Conservation (phyloP, 2,888 invertebrate species). For the Caenorhabditis uteleia region DNA sequence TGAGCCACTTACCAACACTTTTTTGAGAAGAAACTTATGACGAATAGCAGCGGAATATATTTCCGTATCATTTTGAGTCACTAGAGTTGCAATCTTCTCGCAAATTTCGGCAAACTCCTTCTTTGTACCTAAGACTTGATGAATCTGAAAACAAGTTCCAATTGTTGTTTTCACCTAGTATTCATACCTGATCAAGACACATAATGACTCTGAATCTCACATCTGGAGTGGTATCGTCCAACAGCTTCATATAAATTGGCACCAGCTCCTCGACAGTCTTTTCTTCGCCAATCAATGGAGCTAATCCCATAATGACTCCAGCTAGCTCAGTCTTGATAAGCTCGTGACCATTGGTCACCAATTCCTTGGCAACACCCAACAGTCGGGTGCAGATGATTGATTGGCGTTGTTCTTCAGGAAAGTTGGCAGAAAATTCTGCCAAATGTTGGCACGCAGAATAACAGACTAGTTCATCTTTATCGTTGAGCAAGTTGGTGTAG, state of each 20-base stretch:
- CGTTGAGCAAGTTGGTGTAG: conserved; percentile 86
- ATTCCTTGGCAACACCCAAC: conserved; percentile 93
- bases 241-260: conserved; percentile 91
- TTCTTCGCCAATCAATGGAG: conserved; percentile 93
- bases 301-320: conserved; percentile 98
- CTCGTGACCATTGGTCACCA: conserved; percentile 89
- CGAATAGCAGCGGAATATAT: conserved; percentile 95
- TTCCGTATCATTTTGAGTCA: too few relatives aligned
- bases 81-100: too few relatives aligned
- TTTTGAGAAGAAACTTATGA: conserved; percentile 92
- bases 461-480: conserved; percentile 96
- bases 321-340: conserved; percentile 98
- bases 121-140: conserved; percentile 73
- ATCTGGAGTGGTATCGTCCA: conserved; percentile 98
- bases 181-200: conserved; percentile 85
- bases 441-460: conserved; percentile 95
- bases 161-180: too few relatives aligned
- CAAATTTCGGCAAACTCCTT: too few relatives aligned
- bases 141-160: too few relatives aligned
- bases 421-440: conserved; percentile 90
- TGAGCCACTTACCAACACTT: conserved; percentile 78
- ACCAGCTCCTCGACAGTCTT: conserved; percentile 80
- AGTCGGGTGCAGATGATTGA: conserved; percentile 94
- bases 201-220: conserved; percentile 98
- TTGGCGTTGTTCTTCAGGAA: conserved; percentile 82